These are phyloP conservation scores for Cephus cinctus DNA, from an alignment of 1,140 invertebrate genomes.

Conservation along the genomic window DNA sequence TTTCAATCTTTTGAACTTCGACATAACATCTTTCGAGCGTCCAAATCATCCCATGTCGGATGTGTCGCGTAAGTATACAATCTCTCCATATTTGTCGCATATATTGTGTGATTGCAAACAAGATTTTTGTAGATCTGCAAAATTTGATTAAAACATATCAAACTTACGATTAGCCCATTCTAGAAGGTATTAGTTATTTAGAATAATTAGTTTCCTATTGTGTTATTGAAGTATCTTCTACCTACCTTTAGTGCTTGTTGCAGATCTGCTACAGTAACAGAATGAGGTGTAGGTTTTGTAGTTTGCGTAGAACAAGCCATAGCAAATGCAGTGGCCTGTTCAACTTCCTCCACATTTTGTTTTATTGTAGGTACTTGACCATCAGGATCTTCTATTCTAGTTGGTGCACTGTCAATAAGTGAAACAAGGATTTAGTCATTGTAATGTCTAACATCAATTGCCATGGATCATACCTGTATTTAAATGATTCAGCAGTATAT, in stretches of 20 bases:
- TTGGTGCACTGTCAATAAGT: conserved; percentile 25
- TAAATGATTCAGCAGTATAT: conserved; percentile 41
- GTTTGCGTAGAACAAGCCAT: conserved; percentile 48
- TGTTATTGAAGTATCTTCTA: background rate
- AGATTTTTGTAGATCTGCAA: conserved; percentile 49
- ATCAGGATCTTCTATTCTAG: conserved; percentile 40
- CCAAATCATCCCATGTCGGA: conserved; percentile 50
- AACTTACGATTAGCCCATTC: background rate
- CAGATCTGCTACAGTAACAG: conserved; percentile 43
- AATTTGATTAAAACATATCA: conserved; percentile 17
- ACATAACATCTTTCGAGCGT: conserved; percentile 38
- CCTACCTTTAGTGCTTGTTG: conserved; percentile 44
- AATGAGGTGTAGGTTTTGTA: conserved; percentile 33
- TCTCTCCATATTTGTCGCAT: conserved; percentile 53
- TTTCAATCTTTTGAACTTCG: conserved; percentile 12
- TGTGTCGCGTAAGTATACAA: conserved; percentile 49
- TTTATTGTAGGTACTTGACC: conserved; percentile 46
- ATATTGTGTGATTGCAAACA: conserved; percentile 49
- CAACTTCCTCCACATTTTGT: conserved; percentile 45
- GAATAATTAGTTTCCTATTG: background rate
- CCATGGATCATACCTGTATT: conserved; percentile 22
- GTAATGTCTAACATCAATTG: background rate
- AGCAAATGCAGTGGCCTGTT: conserved; percentile 48
- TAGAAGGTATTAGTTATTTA: conserved; percentile 1
- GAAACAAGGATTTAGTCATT: conserved; percentile 6